Percentiles rank a stretch among this genome's conserved stretches.
Conservation (phyloP, 2,797 vertebrate genomes). For the Pristis pectinata region DNA sequence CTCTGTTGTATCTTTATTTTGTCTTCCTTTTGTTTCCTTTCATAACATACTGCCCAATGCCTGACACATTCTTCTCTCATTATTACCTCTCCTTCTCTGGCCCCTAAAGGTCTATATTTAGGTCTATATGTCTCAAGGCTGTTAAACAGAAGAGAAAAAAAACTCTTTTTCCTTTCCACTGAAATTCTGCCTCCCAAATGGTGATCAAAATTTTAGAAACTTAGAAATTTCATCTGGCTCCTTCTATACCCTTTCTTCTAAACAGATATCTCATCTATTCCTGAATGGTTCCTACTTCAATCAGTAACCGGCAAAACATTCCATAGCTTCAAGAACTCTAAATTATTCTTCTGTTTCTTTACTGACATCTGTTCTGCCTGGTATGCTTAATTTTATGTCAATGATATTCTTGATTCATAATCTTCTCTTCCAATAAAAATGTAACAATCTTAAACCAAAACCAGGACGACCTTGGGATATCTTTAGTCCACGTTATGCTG, state of each 20-base stretch:
- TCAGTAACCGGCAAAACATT: background rate
- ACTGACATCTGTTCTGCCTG: background rate
- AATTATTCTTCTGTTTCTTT: background rate
- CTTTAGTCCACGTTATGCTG: background rate
- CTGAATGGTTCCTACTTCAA: background rate
- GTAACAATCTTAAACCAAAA: background rate
- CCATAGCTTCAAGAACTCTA: background rate
- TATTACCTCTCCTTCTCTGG: background rate
- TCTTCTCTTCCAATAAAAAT: background rate
- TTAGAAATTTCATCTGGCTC: background rate
- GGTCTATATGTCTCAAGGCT: background rate
- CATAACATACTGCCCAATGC: background rate
- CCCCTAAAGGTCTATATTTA: background rate
- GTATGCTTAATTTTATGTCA: background rate
- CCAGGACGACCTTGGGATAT: background rate
- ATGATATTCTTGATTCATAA: background rate
- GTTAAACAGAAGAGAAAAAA: no score
- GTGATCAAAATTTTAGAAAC: background rate
- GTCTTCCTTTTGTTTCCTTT: background rate
- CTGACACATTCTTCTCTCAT: background rate
- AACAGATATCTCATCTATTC: background rate
- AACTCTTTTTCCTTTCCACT: background rate
- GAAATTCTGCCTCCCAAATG: background rate
- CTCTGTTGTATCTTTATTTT: background rate
- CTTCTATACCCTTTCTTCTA: background rate